phyloP scores from a whole-genome alignment of 2,888 invertebrate genomes.

The Choristoneura rosaceana region DNA sequence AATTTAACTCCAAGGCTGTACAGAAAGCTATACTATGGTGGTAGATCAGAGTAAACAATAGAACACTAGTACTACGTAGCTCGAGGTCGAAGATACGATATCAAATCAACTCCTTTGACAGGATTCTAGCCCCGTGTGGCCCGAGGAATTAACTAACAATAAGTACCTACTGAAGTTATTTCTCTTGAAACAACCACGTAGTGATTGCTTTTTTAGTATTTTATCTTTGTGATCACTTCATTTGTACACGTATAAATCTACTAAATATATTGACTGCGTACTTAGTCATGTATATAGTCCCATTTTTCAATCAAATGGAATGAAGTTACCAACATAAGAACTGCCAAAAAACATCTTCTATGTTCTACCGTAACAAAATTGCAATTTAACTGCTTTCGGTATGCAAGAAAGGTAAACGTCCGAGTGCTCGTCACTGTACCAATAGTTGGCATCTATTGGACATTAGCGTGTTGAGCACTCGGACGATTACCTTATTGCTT shows the following conservation, averaged over 20 bases:
- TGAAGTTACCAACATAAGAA: too few species aligned
- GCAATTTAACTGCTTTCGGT: too few species aligned
- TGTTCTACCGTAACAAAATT: too few species aligned
- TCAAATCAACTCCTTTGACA: not conserved
- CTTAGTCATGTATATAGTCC: too few species aligned
- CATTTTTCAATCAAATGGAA: too few species aligned
- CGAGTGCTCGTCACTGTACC: too few species aligned
- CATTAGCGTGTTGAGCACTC: too few species aligned
- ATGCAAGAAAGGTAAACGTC: too few species aligned
- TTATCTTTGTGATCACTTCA: not conserved
- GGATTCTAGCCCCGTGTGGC: not conserved
- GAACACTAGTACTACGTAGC: not conserved
- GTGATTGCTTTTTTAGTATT: not conserved
- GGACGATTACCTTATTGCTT: too few species aligned
- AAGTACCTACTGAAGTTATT: not conserved
- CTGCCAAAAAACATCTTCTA: too few species aligned
- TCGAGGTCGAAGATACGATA: not conserved
- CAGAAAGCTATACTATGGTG: slow-evolving; percentile 31
- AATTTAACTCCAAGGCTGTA: slow-evolving; percentile 41
- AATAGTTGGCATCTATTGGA: too few species aligned
- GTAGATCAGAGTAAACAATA: not conserved
- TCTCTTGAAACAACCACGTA: not conserved
- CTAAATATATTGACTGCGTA: too few species aligned
- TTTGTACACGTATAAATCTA: not conserved
- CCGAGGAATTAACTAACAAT: not conserved